Conservation (phyloP, 2,888 invertebrate species). For the Melinopterus prodromus region DNA sequence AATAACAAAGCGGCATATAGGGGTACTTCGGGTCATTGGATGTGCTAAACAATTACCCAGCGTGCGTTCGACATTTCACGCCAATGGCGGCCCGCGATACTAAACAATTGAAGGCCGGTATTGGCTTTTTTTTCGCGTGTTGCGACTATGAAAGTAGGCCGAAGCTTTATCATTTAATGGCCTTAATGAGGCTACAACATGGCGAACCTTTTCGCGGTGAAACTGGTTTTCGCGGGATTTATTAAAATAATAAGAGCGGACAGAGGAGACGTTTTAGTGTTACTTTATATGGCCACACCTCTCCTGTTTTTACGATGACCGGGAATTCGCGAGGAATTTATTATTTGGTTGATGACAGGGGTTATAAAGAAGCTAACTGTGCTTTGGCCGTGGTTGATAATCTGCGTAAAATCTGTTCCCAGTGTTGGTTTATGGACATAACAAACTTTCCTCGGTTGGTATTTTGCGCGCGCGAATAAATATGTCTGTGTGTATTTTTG, state of each 20-base stretch:
- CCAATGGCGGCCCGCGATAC: neutral
- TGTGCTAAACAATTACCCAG: conserved; percentile 27
- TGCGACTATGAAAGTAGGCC: neutral
- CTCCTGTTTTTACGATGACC: neutral
- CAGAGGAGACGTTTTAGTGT: no score
- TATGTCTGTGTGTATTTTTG: neutral
- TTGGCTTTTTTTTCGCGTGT: neutral
- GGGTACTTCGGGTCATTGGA: conserved; percentile 26
- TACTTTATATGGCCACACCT: neutral
- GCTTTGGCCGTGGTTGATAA: neutral
- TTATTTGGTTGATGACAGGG: neutral
- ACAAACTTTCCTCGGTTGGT: neutral
- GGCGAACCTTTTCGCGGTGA: neutral
- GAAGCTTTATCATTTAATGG: neutral
- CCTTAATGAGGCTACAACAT: neutral
- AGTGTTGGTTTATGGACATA: neutral
- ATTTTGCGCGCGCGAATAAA: neutral
- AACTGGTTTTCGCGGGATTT: neutral
- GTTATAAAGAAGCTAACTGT: neutral
- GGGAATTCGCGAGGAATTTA: neutral
- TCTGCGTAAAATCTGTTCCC: neutral
- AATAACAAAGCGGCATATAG: neutral
- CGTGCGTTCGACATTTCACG: conserved; percentile 9
- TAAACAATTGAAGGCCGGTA: conserved; percentile 4
- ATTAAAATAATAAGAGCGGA: neutral